Evolutionary conservation across 2,113 vertebrate genomes (phyloP).

Genomic region (Sinocyclocheilus maitianheensis): DNA sequence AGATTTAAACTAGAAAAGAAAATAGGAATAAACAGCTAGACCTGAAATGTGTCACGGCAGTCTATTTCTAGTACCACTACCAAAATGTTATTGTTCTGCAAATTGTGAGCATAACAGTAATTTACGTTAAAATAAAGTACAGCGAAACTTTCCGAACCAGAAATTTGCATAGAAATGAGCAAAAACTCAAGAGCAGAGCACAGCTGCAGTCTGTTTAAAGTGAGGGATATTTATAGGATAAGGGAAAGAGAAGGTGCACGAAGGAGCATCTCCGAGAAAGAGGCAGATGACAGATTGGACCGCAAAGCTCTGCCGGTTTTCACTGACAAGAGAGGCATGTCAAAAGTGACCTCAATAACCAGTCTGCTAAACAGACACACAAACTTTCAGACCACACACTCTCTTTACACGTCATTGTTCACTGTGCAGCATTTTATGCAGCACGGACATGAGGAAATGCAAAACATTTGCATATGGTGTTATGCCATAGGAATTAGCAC

Average conservation of each 20-base stretch:
- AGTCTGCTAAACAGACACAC: constrained; percentile 48
- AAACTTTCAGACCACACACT: constrained; percentile 11
- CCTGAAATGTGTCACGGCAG: neutral
- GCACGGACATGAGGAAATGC: constrained; percentile 34
- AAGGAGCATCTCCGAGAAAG: constrained; percentile 31
- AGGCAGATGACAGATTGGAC: constrained; percentile 59
- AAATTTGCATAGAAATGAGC: constrained; percentile 35
- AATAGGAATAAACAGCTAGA: neutral
- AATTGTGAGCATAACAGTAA: neutral
- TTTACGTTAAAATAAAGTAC: constrained; percentile 4
- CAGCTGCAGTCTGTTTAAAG: constrained; percentile 13
- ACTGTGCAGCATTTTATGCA: constrained; percentile 14
- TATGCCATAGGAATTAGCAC: neutral
- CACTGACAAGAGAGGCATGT: constrained; percentile 58
- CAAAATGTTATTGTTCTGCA: neutral
- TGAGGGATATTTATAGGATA: constrained; percentile 32
- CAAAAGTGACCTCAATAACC: constrained; percentile 63
- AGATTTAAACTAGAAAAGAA: neutral
- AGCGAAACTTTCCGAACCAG: neutral
- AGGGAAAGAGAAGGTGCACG: constrained; percentile 14
- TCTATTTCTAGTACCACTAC: neutral
- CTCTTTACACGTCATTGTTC: constrained; percentile 22
- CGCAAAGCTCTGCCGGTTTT: constrained; percentile 57
- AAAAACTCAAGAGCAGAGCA: neutral
- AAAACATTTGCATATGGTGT: constrained; percentile 11